Evolutionary conservation across 1,140 invertebrate species (phyloP).

Genomic region (Akabosia matsudoensis): DNA sequence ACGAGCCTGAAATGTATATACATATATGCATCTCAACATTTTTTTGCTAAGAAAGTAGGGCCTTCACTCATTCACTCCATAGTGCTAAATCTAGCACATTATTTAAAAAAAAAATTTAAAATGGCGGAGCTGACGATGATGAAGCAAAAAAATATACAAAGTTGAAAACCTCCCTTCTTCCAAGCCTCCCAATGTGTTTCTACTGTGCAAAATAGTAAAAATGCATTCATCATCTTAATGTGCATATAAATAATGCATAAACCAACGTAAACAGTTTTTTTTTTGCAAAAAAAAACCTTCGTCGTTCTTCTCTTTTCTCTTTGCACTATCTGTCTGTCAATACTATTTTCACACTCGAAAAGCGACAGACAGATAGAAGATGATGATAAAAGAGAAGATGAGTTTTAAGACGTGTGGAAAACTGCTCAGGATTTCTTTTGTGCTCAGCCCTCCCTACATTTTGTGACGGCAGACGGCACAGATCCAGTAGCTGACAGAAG

Average conservation of each 20-base stretch:
- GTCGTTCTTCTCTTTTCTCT: not conserved
- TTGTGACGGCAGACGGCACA: too few relatives aligned
- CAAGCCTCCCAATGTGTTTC: not conserved
- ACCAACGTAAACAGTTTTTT: not conserved
- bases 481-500: too few relatives aligned
- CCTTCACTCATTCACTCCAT: not conserved
- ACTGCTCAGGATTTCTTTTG: too few relatives aligned
- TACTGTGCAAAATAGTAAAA: not conserved
- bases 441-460: too few relatives aligned
- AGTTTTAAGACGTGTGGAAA: not conserved
- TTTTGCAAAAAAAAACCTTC: too few relatives aligned
- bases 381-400: not conserved
- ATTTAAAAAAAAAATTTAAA: not conserved
- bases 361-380: not conserved
- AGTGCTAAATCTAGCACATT: not conserved
- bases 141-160: not conserved
- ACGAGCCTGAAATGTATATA: too few relatives aligned
- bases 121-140: not conserved
- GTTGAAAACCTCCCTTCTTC: not conserved
- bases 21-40: too few relatives aligned
- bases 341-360: not conserved
- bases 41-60: too few relatives aligned
- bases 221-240: conserved; percentile 14
- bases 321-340: not conserved
- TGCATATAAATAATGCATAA: conserved; percentile 16